Conservation (phyloP, 2,113 vertebrate genomes). For the Micronycteris hirsuta region DNA sequence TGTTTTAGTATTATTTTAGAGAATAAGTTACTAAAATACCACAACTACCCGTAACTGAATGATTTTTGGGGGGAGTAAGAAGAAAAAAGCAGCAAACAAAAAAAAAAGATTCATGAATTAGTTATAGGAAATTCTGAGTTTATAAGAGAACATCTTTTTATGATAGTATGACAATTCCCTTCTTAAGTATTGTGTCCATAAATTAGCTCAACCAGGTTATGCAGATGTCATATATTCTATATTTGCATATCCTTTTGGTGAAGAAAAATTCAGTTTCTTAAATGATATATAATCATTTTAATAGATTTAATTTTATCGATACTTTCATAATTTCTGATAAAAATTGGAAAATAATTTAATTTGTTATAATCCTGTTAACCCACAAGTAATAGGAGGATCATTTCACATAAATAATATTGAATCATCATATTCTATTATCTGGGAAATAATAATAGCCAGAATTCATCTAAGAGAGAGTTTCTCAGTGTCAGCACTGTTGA, state of each 20-base stretch:
- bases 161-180: background rate
- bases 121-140: background rate
- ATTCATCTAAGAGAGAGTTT: background rate
- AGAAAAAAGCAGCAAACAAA: background rate
- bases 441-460: background rate
- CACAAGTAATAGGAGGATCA: background rate
- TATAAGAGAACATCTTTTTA: background rate
- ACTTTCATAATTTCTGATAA: background rate
- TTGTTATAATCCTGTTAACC: background rate
- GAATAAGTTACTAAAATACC: constrained; percentile 61
- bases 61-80: constrained; percentile 29
- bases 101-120: background rate
- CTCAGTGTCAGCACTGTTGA: background rate
- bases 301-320: background rate
- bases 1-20: constrained; percentile 68
- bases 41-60: constrained; percentile 38
- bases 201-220: background rate
- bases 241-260: background rate
- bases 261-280: background rate
- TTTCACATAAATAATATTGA: background rate
- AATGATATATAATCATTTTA: background rate
- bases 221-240: background rate
- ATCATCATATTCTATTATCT: background rate
- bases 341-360: background rate
- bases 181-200: background rate